A percentile compares a stretch with the other conserved stretches of the same genome.
These are phyloP conservation scores for Coelinius sp. DNA, from an alignment of 2,888 invertebrate species.

Conservation along the genomic window DNA sequence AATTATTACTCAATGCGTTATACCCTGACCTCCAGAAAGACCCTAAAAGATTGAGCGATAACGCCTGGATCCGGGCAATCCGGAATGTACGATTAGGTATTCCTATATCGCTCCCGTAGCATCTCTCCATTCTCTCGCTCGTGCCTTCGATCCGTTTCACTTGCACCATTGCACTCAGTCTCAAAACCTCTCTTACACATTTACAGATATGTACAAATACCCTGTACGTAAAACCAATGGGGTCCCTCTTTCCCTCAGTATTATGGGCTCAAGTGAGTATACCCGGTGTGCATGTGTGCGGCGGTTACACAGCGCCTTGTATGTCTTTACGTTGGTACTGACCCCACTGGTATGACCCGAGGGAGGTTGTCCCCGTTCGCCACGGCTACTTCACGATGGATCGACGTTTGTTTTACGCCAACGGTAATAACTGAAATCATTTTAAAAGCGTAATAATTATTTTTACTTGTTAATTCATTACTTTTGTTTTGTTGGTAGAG, in stretches of 20 bases:
- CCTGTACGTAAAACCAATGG: background rate
- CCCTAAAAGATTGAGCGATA: slow-evolving; percentile 34
- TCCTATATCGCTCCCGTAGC: slow-evolving; percentile 34
- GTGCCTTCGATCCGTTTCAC: slow-evolving; percentile 54
- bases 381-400: slow-evolving; percentile 34
- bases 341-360: slow-evolving; percentile 56
- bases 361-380: slow-evolving; percentile 46
- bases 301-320: slow-evolving; percentile 50
- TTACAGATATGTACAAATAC: background rate
- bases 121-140: slow-evolving; percentile 44
- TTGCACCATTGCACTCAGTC: slow-evolving; percentile 19
- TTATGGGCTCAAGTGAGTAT: background rate
- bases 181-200: slow-evolving; percentile 3
- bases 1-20: slow-evolving; percentile 6
- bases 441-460: slow-evolving; percentile 6
- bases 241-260: background rate
- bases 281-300: slow-evolving; percentile 37
- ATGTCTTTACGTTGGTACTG: slow-evolving; percentile 52
- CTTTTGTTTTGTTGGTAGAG: background rate
- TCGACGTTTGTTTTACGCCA: slow-evolving; percentile 28
- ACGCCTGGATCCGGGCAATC: slow-evolving; percentile 55
- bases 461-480: slow-evolving; percentile 6
- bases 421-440: background rate
- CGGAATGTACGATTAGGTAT: slow-evolving; percentile 49
- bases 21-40: background rate